Conservation (phyloP, 1,140 invertebrate species). For the Sinella curviseta region DNA sequence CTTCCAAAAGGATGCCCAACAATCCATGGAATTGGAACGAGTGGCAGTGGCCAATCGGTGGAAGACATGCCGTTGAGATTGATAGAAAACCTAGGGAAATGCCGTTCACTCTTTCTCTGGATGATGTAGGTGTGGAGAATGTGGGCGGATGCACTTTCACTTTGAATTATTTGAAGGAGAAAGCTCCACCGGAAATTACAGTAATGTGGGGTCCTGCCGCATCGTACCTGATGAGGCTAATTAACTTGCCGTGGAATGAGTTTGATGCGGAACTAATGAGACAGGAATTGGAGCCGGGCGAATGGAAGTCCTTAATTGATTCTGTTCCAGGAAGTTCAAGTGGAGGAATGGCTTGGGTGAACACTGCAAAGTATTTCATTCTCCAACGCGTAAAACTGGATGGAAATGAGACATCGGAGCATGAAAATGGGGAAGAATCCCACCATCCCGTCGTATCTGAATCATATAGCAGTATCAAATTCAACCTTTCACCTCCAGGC, state of each 20-base stretch:
- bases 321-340: too few relatives aligned
- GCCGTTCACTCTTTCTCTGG: constrained; percentile 22
- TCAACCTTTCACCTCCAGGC: constrained; percentile 2
- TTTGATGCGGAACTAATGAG: neutral
- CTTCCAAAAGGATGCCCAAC: constrained; percentile 10
- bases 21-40: constrained; percentile 23
- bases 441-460: neutral
- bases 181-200: constrained; percentile 12
- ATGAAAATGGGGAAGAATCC: neutral
- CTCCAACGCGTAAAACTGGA: neutral
- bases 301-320: neutral
- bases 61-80: constrained; percentile 29
- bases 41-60: neutral
- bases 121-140: neutral
- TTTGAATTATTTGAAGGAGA: neutral
- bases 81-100: constrained; percentile 30
- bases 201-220: constrained; percentile 29
- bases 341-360: neutral
- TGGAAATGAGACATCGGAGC: too few relatives aligned
- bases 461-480: neutral
- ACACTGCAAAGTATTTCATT: neutral
- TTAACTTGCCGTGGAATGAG: neutral
- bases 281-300: neutral
- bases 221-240: constrained; percentile 30
- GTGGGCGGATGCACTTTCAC: constrained; percentile 18